Evolutionary conservation across 2,797 vertebrate genomes (phyloP).

Genomic region (Pteropus rufus): DNA sequence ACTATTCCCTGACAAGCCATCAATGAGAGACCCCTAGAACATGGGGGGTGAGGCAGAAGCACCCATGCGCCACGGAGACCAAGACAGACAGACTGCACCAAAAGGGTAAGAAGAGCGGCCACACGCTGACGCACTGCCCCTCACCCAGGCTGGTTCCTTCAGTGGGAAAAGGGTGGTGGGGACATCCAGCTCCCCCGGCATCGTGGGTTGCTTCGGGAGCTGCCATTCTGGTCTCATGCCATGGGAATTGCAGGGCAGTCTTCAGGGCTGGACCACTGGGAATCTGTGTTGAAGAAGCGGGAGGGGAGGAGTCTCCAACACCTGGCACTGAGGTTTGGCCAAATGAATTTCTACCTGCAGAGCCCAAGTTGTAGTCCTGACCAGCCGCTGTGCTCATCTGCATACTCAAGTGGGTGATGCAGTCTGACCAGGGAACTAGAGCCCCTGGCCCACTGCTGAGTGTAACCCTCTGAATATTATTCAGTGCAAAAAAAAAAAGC

Average conservation of each 20-base stretch:
- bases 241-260: background rate
- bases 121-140: background rate
- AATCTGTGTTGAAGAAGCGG: background rate
- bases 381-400: background rate
- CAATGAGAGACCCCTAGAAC: background rate
- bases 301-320: background rate
- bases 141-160: background rate
- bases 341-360: background rate
- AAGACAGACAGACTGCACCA: fast-evolving
- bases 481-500: background rate
- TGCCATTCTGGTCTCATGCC: too few species aligned
- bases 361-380: background rate
- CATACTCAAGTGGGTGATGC: too few species aligned
- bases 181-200: background rate
- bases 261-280: background rate
- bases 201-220: background rate
- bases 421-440: background rate
- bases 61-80: background rate
- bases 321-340: background rate
- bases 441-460: background rate
- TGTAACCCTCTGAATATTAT: background rate
- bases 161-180: too few species aligned
- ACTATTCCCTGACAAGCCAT: background rate
- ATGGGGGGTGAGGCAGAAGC: background rate
- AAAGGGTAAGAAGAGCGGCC: background rate